Percentiles rank a stretch among this genome's conserved stretches.
These are phyloP conservation scores for Nemoura dubitans DNA, from an alignment of 2,888 invertebrate species.

Conservation along the genomic window DNA sequence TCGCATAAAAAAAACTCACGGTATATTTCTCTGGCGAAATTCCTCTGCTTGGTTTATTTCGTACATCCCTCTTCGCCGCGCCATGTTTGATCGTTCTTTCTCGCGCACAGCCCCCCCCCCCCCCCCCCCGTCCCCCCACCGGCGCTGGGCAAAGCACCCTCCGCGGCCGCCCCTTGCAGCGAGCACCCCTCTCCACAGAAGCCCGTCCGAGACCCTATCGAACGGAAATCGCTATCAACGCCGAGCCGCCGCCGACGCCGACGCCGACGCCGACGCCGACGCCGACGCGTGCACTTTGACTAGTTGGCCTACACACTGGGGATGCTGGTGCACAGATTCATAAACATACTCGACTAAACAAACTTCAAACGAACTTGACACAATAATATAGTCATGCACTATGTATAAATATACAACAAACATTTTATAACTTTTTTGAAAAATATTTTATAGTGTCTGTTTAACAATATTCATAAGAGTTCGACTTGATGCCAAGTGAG, in stretches of 20 bases:
- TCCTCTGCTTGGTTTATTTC: constrained; percentile 39
- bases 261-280: constrained; percentile 41
- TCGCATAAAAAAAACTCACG: constrained; percentile 33
- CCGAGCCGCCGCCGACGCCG: constrained; percentile 15
- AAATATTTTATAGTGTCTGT: neutral
- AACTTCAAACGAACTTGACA: constrained; percentile 18
- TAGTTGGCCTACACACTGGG: too few relatives aligned
- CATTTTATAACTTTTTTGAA: neutral
- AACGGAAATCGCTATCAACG: constrained; percentile 46
- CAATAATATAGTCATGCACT: neutral
- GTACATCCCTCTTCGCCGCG: constrained; percentile 34
- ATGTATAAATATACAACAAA: neutral
- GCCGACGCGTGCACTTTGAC: neutral
- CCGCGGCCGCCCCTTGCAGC: constrained; percentile 39
- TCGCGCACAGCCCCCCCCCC: constrained; percentile 21
- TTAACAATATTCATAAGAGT: neutral
- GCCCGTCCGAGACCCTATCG: constrained; percentile 41
- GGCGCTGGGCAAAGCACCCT: constrained; percentile 21
- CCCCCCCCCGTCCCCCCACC: constrained; percentile 19
- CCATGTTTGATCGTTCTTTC: constrained; percentile 28
- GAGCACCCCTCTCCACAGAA: constrained; percentile 43
- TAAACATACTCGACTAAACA: constrained; percentile 34
- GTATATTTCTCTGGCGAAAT: constrained; percentile 34
- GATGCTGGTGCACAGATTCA: neutral
- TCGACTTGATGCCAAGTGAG: neutral